A percentile compares a stretch with the other conserved stretches of the same genome.
These are phyloP conservation scores for Trissolcus brochymenae DNA, from an alignment of 2,888 invertebrate genomes.

Conservation along the genomic window DNA sequence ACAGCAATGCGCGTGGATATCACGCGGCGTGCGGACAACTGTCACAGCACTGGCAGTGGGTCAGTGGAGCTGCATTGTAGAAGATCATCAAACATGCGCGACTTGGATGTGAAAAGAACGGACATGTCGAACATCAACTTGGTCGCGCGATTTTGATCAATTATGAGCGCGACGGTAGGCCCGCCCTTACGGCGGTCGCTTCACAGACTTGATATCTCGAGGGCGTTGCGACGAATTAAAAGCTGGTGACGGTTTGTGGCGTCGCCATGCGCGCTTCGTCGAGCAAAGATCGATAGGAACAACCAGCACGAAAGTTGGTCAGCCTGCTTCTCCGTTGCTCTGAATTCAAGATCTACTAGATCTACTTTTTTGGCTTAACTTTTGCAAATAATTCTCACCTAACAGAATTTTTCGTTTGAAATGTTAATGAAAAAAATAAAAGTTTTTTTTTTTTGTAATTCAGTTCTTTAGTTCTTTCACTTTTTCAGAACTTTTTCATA, in stretches of 20 bases:
- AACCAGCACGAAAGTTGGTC: slow-evolving; percentile 55
- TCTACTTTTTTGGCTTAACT: no score
- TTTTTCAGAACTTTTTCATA: no score
- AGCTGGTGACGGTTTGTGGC: slow-evolving; percentile 58
- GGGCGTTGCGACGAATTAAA: slow-evolving; percentile 63
- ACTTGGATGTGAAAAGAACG: neutral
- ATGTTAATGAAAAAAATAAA: no score
- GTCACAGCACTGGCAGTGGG: slow-evolving; percentile 30
- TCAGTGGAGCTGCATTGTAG: slow-evolving; percentile 39
- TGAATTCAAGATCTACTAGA: slow-evolving; percentile 35
- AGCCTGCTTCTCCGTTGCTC: slow-evolving; percentile 51
- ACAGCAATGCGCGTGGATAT: slow-evolving; percentile 20
- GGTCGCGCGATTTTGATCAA: neutral
- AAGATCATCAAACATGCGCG: slow-evolving; percentile 14
- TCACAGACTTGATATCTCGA: slow-evolving; percentile 54
- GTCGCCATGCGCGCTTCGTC: slow-evolving; percentile 62
- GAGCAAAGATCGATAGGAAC: slow-evolving; percentile 60
- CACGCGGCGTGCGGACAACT: slow-evolving; percentile 23
- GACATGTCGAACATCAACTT: neutral
- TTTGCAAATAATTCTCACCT: no score
- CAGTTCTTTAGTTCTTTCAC: no score
- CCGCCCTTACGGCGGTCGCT: slow-evolving; percentile 39
- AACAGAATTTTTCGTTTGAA: no score
- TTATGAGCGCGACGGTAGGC: slow-evolving; percentile 9
- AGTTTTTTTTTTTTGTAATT: no score